Percentiles rank a stretch among this genome's conserved stretches.
Conservation (phyloP, 2,113 vertebrate species). For the Ailuropoda melanoleuca region DNA sequence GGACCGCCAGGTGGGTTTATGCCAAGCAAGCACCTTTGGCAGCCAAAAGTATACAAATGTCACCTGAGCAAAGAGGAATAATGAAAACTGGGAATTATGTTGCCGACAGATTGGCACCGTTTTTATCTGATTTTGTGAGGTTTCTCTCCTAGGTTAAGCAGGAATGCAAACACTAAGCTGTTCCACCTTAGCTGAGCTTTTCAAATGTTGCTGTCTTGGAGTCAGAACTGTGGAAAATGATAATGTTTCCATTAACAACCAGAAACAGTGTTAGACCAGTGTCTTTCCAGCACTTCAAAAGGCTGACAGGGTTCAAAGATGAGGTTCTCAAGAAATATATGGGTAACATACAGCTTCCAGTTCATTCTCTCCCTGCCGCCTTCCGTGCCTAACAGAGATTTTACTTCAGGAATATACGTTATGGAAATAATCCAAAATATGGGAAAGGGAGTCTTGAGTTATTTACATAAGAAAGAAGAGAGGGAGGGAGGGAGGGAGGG, state of each 20-base stretch:
- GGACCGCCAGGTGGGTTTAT: not conserved
- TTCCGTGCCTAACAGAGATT: not conserved
- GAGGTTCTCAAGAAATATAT: not conserved
- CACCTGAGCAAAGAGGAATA: not conserved
- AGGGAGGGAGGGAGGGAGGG: not conserved
- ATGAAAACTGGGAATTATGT: not conserved
- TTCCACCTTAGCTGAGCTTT: slow-evolving; percentile 1
- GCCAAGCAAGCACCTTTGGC: not conserved
- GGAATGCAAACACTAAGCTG: not conserved
- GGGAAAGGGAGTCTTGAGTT: not conserved
- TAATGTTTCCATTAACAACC: not conserved
- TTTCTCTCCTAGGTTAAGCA: not conserved
- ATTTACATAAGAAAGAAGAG: not conserved
- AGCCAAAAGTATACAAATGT: not conserved
- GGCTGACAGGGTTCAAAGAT: not conserved
- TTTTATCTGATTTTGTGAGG: not conserved
- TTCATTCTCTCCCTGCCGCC: not conserved
- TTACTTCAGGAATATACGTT: not conserved
- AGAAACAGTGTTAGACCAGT: not conserved
- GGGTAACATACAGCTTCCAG: not conserved
- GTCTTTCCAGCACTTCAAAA: not conserved
- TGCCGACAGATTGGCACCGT: not conserved
- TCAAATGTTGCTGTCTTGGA: not conserved
- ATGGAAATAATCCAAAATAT: slow-evolving; percentile 3
- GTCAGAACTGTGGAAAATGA: not conserved